Base-by-base conservation (phyloP, 2,113 vertebrate genomes). In the Monopterus albus region DNA sequence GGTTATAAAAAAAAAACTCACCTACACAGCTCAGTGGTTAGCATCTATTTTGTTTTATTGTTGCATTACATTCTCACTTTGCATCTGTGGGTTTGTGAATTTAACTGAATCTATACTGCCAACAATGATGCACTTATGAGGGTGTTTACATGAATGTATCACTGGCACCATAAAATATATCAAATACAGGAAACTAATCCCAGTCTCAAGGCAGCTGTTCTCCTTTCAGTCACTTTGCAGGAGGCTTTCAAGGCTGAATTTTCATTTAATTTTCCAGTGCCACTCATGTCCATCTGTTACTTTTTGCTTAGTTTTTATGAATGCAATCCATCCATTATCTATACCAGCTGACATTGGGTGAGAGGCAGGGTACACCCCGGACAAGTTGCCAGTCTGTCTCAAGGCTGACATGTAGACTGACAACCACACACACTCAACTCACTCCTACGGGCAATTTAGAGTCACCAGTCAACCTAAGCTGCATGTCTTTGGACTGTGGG, bases 51-150 rank as follows among this genome's bases (percentile, higher is more conserved):
- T 39, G 26, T 35, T 31, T 15, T 39, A 49, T 43, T 55, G 59
- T 21, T 12, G 7, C 28, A 55, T 25, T 18, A 10, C 35, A 57
- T 60, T 43, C 21, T 58, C 20, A 49, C 33, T 47, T 68, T 58
- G 39, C 49, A 1, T 66, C 20, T 36, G 1, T 26, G 12, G 9
- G 10, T 39, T 59, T 26, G 12, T n/a, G n/a, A n/a, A n/a, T n/a
- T n/a, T n/a, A n/a, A n/a, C n/a, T n/a, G n/a, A n/a, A n/a, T n/a
- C n/a, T n/a, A n/a, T n/a, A n/a, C n/a, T n/a, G n/a, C n/a, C n/a
- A n/a, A n/a, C n/a, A n/a, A n/a, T n/a, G n/a, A n/a, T n/a, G n/a
- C n/a, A n/a, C n/a, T n/a, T n/a, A 7, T 35, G 2, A 60, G 15
- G 10, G 18, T 11, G 18, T 62, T 71, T 63, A 31, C 7, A 60